Evolutionary conservation across 2,113 vertebrate genomes (phyloP).

Genomic region (Sapajus apella): DNA sequence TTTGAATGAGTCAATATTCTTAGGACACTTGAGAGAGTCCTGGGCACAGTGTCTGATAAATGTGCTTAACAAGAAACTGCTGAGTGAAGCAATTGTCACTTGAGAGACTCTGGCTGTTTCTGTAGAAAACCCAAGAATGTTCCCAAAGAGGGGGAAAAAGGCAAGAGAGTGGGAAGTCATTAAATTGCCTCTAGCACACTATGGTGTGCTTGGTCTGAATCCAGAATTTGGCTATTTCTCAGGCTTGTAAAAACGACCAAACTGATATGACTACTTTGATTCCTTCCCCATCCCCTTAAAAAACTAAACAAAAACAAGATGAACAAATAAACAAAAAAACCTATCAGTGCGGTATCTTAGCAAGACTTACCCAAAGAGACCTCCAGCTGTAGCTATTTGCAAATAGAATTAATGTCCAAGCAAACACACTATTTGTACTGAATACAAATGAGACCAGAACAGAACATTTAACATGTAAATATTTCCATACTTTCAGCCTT

Average conservation of each 20-base stretch:
- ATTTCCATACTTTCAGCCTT: neutral
- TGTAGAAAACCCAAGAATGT: slow-evolving; percentile 36
- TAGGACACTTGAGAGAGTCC: slow-evolving; percentile 15
- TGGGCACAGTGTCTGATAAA: slow-evolving; percentile 20
- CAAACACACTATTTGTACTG: slow-evolving; percentile 28
- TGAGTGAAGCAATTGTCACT: neutral
- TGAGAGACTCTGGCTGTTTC: slow-evolving; percentile 32
- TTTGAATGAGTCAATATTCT: slow-evolving; percentile 15
- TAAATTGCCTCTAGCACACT: neutral
- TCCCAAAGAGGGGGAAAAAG: neutral
- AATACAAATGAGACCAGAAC: slow-evolving; percentile 49
- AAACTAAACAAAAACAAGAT: neutral
- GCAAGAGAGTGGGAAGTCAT: neutral
- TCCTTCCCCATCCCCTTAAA: neutral
- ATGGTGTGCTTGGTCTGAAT: neutral
- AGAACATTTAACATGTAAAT: neutral
- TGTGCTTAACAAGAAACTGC: slow-evolving; percentile 8
- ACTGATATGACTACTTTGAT: slow-evolving; percentile 36
- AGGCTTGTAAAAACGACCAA: slow-evolving; percentile 37
- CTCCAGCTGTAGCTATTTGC: neutral
- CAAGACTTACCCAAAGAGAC: slow-evolving; percentile 32
- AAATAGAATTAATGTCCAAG: slow-evolving; percentile 61
- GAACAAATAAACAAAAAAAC: too few relatives aligned
- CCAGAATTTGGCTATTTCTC: neutral
- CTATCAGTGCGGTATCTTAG: neutral